phyloP scores from a whole-genome alignment of 2,113 vertebrate species.

The Prunella himalayana region DNA sequence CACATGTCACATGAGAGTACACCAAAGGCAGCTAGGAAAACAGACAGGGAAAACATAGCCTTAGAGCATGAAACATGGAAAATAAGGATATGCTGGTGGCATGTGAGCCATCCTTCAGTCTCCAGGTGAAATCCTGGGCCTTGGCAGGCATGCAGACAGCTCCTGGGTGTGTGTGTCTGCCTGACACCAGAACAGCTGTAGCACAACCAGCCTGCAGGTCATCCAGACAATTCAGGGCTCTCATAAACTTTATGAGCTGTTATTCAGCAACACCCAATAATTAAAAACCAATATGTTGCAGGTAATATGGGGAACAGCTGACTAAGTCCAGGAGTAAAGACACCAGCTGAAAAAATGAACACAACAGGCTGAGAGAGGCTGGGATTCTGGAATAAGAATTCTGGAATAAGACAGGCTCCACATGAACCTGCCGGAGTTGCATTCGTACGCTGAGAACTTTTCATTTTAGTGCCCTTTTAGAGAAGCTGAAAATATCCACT shows the following conservation, averaged over 20 bases:
- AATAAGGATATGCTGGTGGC: neutral
- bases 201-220: neutral
- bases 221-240: neutral
- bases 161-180: neutral
- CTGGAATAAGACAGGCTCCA: neutral
- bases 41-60: neutral
- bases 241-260: neutral
- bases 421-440: neutral
- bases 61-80: neutral
- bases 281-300: neutral
- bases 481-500: constrained; percentile 43
- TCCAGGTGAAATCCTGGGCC: neutral
- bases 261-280: neutral
- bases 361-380: neutral
- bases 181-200: neutral
- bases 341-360: neutral
- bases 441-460: neutral
- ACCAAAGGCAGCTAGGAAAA: neutral
- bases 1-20: neutral
- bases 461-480: constrained; percentile 33
- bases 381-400: neutral
- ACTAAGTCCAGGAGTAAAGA: neutral
- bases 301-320: neutral
- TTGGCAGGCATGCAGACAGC: neutral
- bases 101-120: neutral